Evolutionary conservation across 2,797 vertebrate species (phyloP), one percentile per base, ranked within the genome.

Genomic region (Sebastolobus altivelis): DNA sequence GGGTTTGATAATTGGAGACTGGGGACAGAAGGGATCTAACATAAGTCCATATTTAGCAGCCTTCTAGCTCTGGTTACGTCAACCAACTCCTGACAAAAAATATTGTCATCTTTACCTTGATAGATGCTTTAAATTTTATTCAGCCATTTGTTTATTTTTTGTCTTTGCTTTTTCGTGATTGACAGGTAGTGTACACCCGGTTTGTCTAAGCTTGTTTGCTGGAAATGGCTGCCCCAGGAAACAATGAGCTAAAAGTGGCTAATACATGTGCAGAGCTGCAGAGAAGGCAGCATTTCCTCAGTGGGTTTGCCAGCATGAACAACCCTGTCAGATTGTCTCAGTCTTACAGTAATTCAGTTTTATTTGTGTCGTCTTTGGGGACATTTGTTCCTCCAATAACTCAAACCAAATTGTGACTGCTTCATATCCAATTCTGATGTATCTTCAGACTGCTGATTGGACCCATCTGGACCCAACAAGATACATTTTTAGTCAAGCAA

Each of bases 401-500:
- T 29, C 4, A 68, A 49, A 0, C 22, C 27, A 56, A 38, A 56
- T 7, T 20, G 10, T 25, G 49, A 55, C 33, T 22, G n/a, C 20
- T 68, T 68, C 29, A 13, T 25, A 37, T 70, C 67, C 54, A 59
- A 8, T 43, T 46, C 13, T 35, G n/a, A 63, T 72, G 33, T 37
- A 55, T 60, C 38, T 38, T 61, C 25, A 35, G 20, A 65, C 14
- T 69, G 37, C 3, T 78, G 73, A 83, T 81, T 72, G 27, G 12
- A 73, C 6, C 43, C 75, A 79, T 77, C 59, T 83, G 72, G 65
- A 79, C 38, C 60, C 69, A 77, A 67, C 43, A 78, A 10, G 20
- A 65, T 56, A 54, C 14, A 60, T 60, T 54, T 61, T 49, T 65
- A 69, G 12, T 72, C 25, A 81, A 60, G 68, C 56, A 63, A 67